These are phyloP conservation scores for Microcebus murinus DNA, from an alignment of 2,113 vertebrate species.

Conservation along the genomic window DNA sequence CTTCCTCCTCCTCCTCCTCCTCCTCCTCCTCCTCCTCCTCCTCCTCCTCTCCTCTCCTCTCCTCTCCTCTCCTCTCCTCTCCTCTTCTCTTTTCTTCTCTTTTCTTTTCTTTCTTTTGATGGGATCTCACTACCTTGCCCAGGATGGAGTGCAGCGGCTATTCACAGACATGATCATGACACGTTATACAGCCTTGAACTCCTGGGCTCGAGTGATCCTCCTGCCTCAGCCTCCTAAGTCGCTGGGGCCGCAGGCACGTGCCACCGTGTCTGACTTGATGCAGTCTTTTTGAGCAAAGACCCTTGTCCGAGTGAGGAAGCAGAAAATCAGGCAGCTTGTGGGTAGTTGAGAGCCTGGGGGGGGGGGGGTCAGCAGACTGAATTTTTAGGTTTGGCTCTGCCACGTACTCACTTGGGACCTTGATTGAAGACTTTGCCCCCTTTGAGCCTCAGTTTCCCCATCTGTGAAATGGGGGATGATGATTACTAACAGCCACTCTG, in stretches of 20 bases:
- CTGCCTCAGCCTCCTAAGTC: not conserved
- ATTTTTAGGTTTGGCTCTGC: not conserved
- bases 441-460: not conserved
- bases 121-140: not conserved
- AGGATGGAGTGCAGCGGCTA: not conserved
- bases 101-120: not conserved
- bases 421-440: not conserved
- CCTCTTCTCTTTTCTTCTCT: no score
- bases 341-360: not conserved
- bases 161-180: not conserved
- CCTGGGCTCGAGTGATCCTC: not conserved
- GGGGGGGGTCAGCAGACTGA: not conserved
- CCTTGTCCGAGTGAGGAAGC: not conserved
- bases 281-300: not conserved
- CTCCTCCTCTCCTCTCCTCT: no score
- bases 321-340: not conserved
- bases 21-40: fast-evolving
- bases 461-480: not conserved
- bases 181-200: not conserved
- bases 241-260: not conserved
- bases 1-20: no score
- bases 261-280: not conserved
- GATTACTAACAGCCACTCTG: not conserved
- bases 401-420: not conserved
- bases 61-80: no score